Percentiles rank a stretch among this genome's conserved stretches.
Evolutionary conservation across 2,113 vertebrate species (phyloP).

Genomic region (Herpetotheres cachinnans): DNA sequence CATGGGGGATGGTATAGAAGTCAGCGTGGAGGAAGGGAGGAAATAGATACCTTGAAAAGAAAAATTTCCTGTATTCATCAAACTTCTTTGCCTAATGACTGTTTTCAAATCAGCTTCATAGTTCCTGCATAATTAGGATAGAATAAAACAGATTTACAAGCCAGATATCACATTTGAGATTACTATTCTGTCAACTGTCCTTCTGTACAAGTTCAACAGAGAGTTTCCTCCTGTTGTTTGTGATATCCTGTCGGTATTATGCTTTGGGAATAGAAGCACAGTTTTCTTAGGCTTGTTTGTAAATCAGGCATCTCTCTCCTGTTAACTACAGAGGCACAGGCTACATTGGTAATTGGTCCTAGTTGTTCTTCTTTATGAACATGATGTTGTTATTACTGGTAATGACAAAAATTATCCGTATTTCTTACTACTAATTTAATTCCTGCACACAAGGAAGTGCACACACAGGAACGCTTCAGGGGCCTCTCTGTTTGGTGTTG

Average conservation of each 20-base stretch:
- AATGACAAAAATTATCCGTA: background rate
- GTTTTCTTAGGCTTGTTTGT: background rate
- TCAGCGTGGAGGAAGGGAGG: background rate
- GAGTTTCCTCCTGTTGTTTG: slow-evolving; percentile 20
- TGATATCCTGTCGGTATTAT: background rate
- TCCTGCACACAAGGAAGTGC: background rate
- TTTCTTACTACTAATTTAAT: background rate
- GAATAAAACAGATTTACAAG: background rate
- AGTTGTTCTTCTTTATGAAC: background rate
- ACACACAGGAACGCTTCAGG: background rate
- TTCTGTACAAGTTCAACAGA: background rate
- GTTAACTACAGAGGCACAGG: background rate
- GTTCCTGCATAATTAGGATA: background rate
- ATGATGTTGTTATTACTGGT: background rate
- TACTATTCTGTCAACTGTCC: background rate
- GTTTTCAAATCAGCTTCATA: background rate
- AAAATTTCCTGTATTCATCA: background rate
- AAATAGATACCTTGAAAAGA: background rate
- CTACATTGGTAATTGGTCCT: background rate
- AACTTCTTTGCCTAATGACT: background rate
- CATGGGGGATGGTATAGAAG: background rate
- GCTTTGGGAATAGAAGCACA: background rate
- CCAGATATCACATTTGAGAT: background rate
- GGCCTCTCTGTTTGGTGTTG: background rate
- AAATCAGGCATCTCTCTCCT: background rate